These are phyloP conservation scores for Lycaena phlaeas DNA, from an alignment of 2,888 invertebrate genomes.

Conservation along the genomic window DNA sequence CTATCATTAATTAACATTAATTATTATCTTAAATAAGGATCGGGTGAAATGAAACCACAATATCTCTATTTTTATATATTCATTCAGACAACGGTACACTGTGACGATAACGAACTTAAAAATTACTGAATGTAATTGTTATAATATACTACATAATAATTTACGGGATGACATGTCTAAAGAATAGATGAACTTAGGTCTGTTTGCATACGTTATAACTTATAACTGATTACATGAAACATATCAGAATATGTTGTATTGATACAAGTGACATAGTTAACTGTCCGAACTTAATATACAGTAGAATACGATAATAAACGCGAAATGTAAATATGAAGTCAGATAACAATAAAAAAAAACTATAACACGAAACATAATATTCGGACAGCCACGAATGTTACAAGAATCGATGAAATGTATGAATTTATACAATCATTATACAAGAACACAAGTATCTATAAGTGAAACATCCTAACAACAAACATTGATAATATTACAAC, in stretches of 20 bases:
- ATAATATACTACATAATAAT: conserved; percentile 47
- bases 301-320: not conserved
- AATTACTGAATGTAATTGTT: conserved; percentile 54
- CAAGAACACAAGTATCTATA: conserved; percentile 29
- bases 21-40: too few species aligned
- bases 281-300: not conserved
- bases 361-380: conserved; percentile 1
- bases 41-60: conserved; percentile 48
- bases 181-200: conserved; percentile 31
- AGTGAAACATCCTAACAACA: conserved; percentile 34
- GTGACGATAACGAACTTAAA: conserved; percentile 73
- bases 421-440: conserved; percentile 6
- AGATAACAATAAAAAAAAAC: conserved; percentile 8
- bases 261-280: conserved; percentile 22
- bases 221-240: conserved; percentile 28
- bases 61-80: conserved; percentile 68
- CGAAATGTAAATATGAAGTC: conserved; percentile 8
- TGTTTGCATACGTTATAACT: conserved; percentile 36
- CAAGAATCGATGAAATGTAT: not conserved
- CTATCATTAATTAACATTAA: too few species aligned
- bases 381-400: not conserved
- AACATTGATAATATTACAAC: conserved; percentile 35
- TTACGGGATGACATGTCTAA: conserved; percentile 42
- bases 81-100: conserved; percentile 74
- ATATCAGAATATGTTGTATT: conserved; percentile 37